Evolutionary conservation across 2,888 invertebrate species (phyloP), one percentile per base, ranked within the genome.

Genomic region (Clistopyga incitator): DNA sequence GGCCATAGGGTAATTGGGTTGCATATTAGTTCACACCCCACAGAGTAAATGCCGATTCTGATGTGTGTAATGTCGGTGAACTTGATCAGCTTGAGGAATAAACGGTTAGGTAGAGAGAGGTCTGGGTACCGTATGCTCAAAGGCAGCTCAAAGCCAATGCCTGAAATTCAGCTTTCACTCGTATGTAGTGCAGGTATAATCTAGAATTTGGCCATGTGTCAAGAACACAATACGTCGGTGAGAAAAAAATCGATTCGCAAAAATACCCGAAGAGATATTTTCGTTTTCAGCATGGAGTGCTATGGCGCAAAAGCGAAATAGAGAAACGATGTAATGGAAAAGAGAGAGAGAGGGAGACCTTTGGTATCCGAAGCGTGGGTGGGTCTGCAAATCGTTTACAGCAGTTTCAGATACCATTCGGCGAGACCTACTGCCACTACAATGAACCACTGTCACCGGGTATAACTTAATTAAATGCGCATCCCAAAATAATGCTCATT

Each of bases 1-100:
- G 45, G 68, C 68, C 70, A 70, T 78, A 61, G 78, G 78, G 74
- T 78, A 38, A 78, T 78, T 74, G 72, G 47, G 72, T 74, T 67
- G 64, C 42, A 38, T 18, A 42, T 34, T 34, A 74, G 61, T 61
- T 74, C 47, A 25, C 45, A 61, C 47, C 38, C 18, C n/a, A 8
- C n/a, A 71, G 29, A 23, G 34, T 13, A 11, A 38, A 50, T 68
- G 74, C 68, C 59, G 59, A n/a, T 59, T 23, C 47, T 29, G 47
- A 61, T 47, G 15, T 61, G 59, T 61, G 59, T 8, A n/a, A 8
- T 47, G 23, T 20, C 54, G 11, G 20, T 47, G 72, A 59, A 23
- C 45, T 45, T 59, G 45, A 42, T 29, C 29, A 6, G 29, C 25
- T 13, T 61, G 59, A 61, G 47, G 59, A 50, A 47, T 47, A 61